phyloP scores from a whole-genome alignment of 2,888 invertebrate species.

The Cordilura impudica region DNA sequence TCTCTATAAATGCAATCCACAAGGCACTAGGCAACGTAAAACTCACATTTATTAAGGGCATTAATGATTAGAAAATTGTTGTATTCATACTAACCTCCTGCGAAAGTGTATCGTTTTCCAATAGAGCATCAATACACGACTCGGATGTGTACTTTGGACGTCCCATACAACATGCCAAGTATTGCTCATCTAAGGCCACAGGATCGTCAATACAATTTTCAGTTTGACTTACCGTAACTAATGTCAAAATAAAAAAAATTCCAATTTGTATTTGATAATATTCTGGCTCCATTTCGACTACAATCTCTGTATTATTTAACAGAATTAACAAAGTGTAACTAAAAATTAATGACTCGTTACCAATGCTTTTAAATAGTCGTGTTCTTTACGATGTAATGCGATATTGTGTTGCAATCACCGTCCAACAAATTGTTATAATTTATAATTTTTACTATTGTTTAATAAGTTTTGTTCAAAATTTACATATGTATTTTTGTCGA shows the following conservation, averaged over 20 bases:
- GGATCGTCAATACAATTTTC: slow-evolving; percentile 28
- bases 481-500: neutral
- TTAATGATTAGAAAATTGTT: neutral
- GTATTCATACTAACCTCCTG: slow-evolving; percentile 34
- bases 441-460: neutral
- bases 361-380: neutral
- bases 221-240: neutral
- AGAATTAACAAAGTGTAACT: neutral
- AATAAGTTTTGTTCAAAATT: neutral
- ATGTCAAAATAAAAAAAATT: neutral
- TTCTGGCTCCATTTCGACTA: neutral
- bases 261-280: slow-evolving; percentile 3
- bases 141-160: slow-evolving; percentile 57
- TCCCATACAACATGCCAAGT: slow-evolving; percentile 53
- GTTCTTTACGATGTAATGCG: neutral
- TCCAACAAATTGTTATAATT: neutral
- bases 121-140: slow-evolving; percentile 42
- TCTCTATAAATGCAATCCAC: slow-evolving; percentile 60
- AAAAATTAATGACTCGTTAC: neutral
- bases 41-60: too few relatives aligned
- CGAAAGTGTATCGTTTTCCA: slow-evolving; percentile 45
- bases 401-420: too few relatives aligned
- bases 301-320: neutral
- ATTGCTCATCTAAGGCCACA: slow-evolving; percentile 28
- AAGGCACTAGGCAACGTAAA: slow-evolving; percentile 43